Evolutionary conservation across 1,140 invertebrate genomes (phyloP).

Genomic region (Diabrotica virgifera): DNA sequence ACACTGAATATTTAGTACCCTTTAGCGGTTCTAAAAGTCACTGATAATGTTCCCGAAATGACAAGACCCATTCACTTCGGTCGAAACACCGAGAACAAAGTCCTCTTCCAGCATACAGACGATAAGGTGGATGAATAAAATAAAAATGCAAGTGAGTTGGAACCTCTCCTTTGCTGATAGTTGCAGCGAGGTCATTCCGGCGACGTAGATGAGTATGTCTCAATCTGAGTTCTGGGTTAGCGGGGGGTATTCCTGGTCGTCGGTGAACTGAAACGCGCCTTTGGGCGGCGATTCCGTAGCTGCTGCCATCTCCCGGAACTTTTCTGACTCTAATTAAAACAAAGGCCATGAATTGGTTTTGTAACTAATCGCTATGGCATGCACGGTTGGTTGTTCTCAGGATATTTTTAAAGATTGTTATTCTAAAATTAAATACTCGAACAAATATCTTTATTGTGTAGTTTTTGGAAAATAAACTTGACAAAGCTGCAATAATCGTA

Average conservation of each 20-base stretch:
- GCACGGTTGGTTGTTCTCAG: too few species aligned
- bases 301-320: constrained; percentile 68
- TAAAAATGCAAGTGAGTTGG: constrained; percentile 23
- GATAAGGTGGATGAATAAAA: constrained; percentile 40
- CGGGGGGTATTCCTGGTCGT: constrained; percentile 81
- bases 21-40: too few species aligned
- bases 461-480: too few species aligned
- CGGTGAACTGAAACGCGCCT: constrained; percentile 68
- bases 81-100: too few species aligned
- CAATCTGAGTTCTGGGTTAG: constrained; percentile 67
- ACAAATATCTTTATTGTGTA: too few species aligned
- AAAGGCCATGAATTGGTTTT: not conserved
- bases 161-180: constrained; percentile 11
- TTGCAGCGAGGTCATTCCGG: constrained; percentile 1
- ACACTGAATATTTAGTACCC: too few species aligned
- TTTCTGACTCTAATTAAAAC: constrained; percentile 68
- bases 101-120: constrained; percentile 40
- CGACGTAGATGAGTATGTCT: constrained; percentile 27
- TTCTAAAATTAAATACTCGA: too few species aligned
- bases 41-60: too few species aligned
- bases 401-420: too few species aligned
- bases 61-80: too few species aligned
- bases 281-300: constrained; percentile 65
- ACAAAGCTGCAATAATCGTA: too few species aligned
- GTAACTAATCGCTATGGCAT: too few species aligned